Percentiles rank a stretch among this genome's conserved stretches.
Evolutionary conservation across 64 coral and sea anemone species (phyloP).

Genomic region (Pocillopora verrucosa): DNA sequence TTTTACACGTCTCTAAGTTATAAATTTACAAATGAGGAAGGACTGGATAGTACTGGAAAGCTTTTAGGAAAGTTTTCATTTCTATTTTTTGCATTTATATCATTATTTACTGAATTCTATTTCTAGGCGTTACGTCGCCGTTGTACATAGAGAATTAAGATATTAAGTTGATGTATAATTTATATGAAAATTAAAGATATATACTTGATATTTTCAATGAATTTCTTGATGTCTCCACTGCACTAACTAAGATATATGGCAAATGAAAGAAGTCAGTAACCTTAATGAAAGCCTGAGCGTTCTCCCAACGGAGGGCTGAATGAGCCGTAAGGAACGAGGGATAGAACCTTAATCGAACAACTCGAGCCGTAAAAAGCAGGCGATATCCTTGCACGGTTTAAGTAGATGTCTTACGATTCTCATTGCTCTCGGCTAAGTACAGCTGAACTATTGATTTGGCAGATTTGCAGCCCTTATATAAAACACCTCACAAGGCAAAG

Average conservation of each 20-base stretch:
- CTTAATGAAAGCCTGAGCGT: too few relatives aligned
- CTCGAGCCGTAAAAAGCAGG: too few relatives aligned
- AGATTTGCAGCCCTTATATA: too few relatives aligned
- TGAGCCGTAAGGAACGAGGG: too few relatives aligned
- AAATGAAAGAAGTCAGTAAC: too few relatives aligned
- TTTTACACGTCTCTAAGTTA: background rate
- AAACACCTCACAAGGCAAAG: too few relatives aligned
- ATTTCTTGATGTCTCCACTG: background rate
- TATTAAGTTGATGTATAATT: slow-evolving; percentile 17
- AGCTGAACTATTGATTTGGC: too few relatives aligned
- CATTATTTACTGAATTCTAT: slow-evolving; percentile 35
- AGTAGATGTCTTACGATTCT: too few relatives aligned
- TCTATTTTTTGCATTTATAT: slow-evolving; percentile 1
- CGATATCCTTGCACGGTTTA: too few relatives aligned
- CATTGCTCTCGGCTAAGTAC: too few relatives aligned
- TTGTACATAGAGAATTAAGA: background rate
- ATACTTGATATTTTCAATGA: background rate
- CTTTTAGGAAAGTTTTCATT: slow-evolving; percentile 24
- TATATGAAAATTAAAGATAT: slow-evolving; percentile 25
- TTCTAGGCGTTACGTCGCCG: background rate
- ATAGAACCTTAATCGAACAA: too few relatives aligned
- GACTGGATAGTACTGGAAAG: background rate
- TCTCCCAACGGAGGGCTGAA: too few relatives aligned
- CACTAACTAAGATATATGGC: background rate
- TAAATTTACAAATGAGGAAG: background rate